Conservation (phyloP, 1,140 invertebrate species). For the Meteorus sp. region DNA sequence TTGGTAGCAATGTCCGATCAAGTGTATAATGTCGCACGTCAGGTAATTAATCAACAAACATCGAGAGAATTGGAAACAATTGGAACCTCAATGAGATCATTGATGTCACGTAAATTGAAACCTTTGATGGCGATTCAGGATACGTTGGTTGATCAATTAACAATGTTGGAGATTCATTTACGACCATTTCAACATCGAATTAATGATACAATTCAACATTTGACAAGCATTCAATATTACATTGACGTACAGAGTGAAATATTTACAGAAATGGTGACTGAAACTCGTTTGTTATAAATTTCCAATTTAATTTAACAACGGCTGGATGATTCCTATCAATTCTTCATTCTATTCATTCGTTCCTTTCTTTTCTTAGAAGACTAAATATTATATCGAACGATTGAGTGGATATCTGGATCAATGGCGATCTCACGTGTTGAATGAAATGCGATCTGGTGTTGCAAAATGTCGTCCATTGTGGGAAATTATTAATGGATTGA, state of each 20-base stretch:
- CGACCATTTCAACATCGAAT: slow-evolving; percentile 68
- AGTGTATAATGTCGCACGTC: slow-evolving; percentile 71
- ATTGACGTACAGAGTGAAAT: slow-evolving; percentile 73
- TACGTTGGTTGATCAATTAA: slow-evolving; percentile 73
- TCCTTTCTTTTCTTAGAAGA: slow-evolving; percentile 65
- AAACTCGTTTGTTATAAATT: slow-evolving; percentile 17
- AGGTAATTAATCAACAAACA: slow-evolving; percentile 69
- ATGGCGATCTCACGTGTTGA: slow-evolving; percentile 67
- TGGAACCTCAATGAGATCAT: slow-evolving; percentile 64
- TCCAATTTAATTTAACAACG: no score
- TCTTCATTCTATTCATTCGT: no score
- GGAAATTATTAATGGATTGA: slow-evolving; percentile 67
- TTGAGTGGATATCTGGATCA: slow-evolving; percentile 67
- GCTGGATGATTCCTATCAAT: no score
- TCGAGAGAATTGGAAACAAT: slow-evolving; percentile 68
- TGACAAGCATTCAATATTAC: slow-evolving; percentile 75
- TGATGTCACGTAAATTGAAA: slow-evolving; percentile 66
- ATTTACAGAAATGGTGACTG: slow-evolving; percentile 66
- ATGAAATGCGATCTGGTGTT: slow-evolving; percentile 64
- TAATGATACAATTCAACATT: slow-evolving; percentile 72
- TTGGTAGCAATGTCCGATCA: slow-evolving; percentile 73
- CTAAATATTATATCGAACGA: slow-evolving; percentile 63
- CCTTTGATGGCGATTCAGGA: slow-evolving; percentile 71
- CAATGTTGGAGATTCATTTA: slow-evolving; percentile 72
- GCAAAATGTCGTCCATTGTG: slow-evolving; percentile 74